Base-by-base conservation (phyloP, 2,888 invertebrate genomes). In the Himalopsyche japonica region DNA sequence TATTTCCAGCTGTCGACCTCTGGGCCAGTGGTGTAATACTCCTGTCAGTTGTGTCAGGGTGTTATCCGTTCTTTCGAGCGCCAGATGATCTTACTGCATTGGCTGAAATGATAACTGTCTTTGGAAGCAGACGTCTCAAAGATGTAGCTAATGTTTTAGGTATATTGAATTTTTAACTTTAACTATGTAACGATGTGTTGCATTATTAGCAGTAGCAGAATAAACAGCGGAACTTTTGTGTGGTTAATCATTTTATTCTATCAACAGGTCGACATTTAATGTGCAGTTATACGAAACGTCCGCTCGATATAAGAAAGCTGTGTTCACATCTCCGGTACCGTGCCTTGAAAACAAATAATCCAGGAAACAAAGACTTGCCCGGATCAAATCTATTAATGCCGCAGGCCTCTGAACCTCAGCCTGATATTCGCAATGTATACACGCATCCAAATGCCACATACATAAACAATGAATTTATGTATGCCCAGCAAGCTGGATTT, bases 11-110 rank as follows among this genome's bases (percentile, higher is more conserved):
- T 86, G 96, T 98, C 87, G 98, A 98, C 91, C 93, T 97, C 88
- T 98, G 98, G 98, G 96, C 98, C 79, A 94, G 94, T 76, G 98
- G 98, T 84, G 95, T 98, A 80, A 97, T 98, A 88, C 94, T 98
- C 89, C 91, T 96, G 6, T 95, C 95, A 80, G 93, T 97, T 87
- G 92, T 98, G 49, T 95, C 95, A 88, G 94, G 95, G 70, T 94
- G 97, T 15, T 97, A 96, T 91, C 97, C 97, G 81, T 96, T 98
- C 90, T 96, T 98, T 90, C 95, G 95, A 88, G 96, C 97, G 30
- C 93, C 94, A 47, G 97, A 97, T 90, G 96, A 96, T 89, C 91
- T 94, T 86, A 93, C 95, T 48, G 97, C 97, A 84, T 91, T 98
- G 64, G 96, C 96, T 77, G 97, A 98, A 92, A 95, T 97, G 86